Conservation (phyloP, 2,797 vertebrate species). For the Cyclopterus lumpus region DNA sequence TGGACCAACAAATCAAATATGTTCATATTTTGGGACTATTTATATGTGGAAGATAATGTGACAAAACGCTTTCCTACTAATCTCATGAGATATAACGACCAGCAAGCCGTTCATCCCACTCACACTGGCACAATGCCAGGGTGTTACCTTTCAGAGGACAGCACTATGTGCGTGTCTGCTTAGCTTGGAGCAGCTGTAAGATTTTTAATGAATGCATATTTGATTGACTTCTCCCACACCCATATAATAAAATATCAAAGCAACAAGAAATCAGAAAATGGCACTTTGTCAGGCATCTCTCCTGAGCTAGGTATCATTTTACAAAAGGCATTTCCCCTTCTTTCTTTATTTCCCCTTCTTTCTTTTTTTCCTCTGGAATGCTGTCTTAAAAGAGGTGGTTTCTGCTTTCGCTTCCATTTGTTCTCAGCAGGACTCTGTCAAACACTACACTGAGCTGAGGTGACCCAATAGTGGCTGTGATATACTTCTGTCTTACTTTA, state of each 20-base stretch:
- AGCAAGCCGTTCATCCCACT: constrained; percentile 20
- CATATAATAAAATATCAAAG: constrained; percentile 30
- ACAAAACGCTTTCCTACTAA: neutral
- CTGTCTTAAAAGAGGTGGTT: constrained; percentile 66
- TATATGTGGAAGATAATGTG: neutral
- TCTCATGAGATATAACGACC: constrained; percentile 28
- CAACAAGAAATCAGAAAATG: constrained; percentile 55
- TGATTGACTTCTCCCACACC: constrained; percentile 24
- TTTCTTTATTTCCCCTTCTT: constrained; percentile 20
- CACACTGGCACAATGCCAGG: constrained; percentile 26
- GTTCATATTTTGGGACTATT: neutral
- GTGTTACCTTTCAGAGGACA: constrained; percentile 46
- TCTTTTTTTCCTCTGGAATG: constrained; percentile 62
- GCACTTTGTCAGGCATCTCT: constrained; percentile 52
- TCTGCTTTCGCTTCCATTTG: constrained; percentile 71
- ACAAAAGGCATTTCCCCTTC: constrained; percentile 50
- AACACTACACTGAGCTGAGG: constrained; percentile 55
- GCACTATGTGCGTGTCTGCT: constrained; percentile 17
- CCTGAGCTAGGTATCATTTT: constrained; percentile 58
- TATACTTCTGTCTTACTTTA: constrained; percentile 79
- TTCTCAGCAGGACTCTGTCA: constrained; percentile 63
- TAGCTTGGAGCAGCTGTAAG: neutral
- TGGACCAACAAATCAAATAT: neutral
- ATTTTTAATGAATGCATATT: constrained; percentile 25
- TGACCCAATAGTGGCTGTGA: constrained; percentile 76